A percentile compares a stretch with the other conserved stretches of the same genome.
These are phyloP conservation scores for Mnemiopsis leidyi DNA, from an alignment of 37 sponge, comb jelly and placozoan genomes.

Conservation along the genomic window DNA sequence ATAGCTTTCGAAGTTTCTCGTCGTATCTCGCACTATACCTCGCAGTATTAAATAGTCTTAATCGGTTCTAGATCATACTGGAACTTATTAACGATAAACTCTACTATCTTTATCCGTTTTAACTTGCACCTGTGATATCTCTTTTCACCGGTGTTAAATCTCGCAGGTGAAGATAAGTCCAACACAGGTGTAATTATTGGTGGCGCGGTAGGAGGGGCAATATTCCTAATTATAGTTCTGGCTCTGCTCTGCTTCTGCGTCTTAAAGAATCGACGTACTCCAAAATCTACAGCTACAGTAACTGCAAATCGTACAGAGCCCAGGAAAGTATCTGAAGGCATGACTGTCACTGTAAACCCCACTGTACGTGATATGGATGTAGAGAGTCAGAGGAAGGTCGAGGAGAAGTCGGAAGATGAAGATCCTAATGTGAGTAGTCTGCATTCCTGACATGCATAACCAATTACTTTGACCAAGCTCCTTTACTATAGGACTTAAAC, in stretches of 20 bases:
- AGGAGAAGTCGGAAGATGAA: background rate
- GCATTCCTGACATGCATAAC: too few relatives aligned
- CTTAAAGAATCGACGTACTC: background rate
- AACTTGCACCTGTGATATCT: too few relatives aligned
- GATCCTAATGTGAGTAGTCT: background rate
- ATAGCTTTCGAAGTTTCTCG: background rate
- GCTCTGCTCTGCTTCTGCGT: background rate
- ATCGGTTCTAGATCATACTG: too few relatives aligned
- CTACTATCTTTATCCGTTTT: too few relatives aligned
- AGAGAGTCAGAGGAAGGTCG: background rate
- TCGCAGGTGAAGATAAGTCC: background rate
- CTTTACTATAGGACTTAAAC: too few relatives aligned
- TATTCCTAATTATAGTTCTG: background rate
- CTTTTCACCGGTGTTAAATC: too few relatives aligned
- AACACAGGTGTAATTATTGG: background rate
- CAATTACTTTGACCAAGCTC: too few relatives aligned
- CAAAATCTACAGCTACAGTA: background rate
- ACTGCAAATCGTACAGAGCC: background rate
- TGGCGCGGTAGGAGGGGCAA: background rate
- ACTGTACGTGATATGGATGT: background rate
- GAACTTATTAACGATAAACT: too few relatives aligned
- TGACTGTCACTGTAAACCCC: background rate
- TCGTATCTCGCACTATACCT: too few relatives aligned
- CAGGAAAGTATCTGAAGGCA: background rate
- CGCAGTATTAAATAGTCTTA: too few relatives aligned